These are phyloP conservation scores for Orbicella faveolata DNA, from an alignment of 64 coral and sea anemone genomes.

Conservation along the genomic window DNA sequence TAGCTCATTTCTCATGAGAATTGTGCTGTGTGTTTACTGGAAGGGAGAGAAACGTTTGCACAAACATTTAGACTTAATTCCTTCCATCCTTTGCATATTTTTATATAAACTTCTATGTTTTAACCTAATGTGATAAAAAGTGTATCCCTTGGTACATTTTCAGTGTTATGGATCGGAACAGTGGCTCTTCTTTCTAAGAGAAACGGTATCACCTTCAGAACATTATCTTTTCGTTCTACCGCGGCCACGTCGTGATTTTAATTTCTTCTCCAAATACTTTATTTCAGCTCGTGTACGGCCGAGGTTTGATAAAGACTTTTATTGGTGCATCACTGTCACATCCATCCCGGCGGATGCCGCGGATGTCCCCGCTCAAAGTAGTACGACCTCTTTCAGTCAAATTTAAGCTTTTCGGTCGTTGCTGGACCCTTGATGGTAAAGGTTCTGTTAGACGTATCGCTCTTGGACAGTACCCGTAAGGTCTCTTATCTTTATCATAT, in stretches of 20 bases:
- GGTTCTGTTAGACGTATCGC: conserved; percentile 70
- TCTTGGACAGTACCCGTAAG: conserved; percentile 84
- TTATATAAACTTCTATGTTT: too few relatives aligned
- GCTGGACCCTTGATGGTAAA: conserved; percentile 22
- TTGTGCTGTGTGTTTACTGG: neutral
- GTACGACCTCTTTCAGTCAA: neutral
- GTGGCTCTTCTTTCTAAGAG: too few relatives aligned
- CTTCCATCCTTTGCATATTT: too few relatives aligned
- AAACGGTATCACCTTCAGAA: neutral
- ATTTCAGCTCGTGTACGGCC: conserved; percentile 7
- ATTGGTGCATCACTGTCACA: neutral
- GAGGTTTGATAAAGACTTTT: neutral
- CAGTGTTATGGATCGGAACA: too few relatives aligned
- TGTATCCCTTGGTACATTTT: too few relatives aligned
- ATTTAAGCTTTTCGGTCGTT: neutral
- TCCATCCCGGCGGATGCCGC: neutral
- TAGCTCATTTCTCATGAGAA: neutral
- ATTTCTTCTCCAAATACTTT: neutral
- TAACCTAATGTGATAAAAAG: too few relatives aligned
- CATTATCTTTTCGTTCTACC: neutral
- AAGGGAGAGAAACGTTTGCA: too few relatives aligned
- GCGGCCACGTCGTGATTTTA: neutral
- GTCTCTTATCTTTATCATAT: conserved; percentile 58
- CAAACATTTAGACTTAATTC: too few relatives aligned
- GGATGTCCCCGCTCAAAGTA: neutral